phyloP scores from a whole-genome alignment of 2,888 invertebrate genomes.

The Agonum fuliginosum region DNA sequence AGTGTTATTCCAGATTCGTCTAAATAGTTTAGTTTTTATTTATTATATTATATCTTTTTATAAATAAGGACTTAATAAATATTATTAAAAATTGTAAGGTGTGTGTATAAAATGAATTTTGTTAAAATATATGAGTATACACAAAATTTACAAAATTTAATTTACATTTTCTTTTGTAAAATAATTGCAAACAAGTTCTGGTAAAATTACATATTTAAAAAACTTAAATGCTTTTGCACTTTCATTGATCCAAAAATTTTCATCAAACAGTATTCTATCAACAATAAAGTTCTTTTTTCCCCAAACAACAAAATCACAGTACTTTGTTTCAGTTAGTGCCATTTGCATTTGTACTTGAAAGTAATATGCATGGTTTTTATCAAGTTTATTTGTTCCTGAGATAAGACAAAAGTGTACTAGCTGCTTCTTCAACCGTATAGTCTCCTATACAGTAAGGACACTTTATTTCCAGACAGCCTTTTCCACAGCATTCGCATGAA shows the following conservation, averaged over 20 bases:
- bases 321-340: not conserved
- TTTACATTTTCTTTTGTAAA: not conserved
- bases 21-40: too few species aligned
- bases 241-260: not conserved
- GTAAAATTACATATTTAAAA: not conserved
- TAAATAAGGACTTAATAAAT: too few species aligned
- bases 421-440: not conserved
- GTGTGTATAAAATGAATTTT: too few species aligned
- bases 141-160: not conserved
- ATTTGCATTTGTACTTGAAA: not conserved
- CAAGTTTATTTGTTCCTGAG: not conserved
- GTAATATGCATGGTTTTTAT: not conserved
- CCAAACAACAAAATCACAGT: slow-evolving; percentile 17
- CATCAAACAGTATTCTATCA: not conserved
- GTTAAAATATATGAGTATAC: not conserved
- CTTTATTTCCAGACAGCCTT: slow-evolving; percentile 2
- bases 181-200: slow-evolving; percentile 8
- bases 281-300: not conserved
- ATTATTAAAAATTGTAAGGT: too few species aligned
- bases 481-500: slow-evolving; percentile 1
- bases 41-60: too few species aligned
- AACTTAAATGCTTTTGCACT: not conserved
- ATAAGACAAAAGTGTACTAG: not conserved
- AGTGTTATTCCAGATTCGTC: not conserved
- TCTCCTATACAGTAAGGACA: not conserved